Base-by-base conservation (phyloP, 2,888 invertebrate genomes). In the Himalopsyche japonica region DNA sequence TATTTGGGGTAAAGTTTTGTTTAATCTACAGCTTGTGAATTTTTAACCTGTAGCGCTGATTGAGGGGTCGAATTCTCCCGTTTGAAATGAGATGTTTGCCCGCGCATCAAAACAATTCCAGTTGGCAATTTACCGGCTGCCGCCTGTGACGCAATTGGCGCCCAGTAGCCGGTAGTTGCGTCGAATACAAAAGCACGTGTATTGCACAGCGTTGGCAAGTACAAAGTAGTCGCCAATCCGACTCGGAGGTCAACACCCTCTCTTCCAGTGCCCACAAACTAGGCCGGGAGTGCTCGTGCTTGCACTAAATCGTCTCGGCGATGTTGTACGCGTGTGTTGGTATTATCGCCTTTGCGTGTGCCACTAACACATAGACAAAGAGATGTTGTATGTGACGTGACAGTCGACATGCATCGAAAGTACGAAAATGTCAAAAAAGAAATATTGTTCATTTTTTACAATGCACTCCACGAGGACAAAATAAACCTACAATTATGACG, bases 221-320 rank as follows among this genome's bases (percentile, higher is more conserved):
- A 76, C 7, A 6, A 57, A 1, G 20, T 57, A 57, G 79, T 87
- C 85, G 85, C 86, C 86, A 83, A 85, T 81, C 85, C 70, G 83
- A 20, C 43, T 15, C 20, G 20, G 83, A 48, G 85, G 80, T 83
- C 83, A 83, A 76, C 81, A 82, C 43, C 83, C 83, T 83, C 85
- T 81, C 81, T 57, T 57, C 47, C 49, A 48, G 76, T 32, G 77
- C 78, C 27, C 32, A 47, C 77, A 76, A 84, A 85, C 85, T 85
- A 79, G 85, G 85, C 85, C 85, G 85, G 85, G 83, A 85, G 83
- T 76, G 49, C 78, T 27, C 77, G 83, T 76, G 47, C 70, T 76
- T 15, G 81, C 20, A 57, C 57, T 57, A 57, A 20, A 57, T 57
- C 7, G 24, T n/a, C 20, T 57, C 57, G 10, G 57, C 10, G 57